Evolutionary conservation across 2,113 vertebrate species (phyloP).

Genomic region (Castor canadensis): DNA sequence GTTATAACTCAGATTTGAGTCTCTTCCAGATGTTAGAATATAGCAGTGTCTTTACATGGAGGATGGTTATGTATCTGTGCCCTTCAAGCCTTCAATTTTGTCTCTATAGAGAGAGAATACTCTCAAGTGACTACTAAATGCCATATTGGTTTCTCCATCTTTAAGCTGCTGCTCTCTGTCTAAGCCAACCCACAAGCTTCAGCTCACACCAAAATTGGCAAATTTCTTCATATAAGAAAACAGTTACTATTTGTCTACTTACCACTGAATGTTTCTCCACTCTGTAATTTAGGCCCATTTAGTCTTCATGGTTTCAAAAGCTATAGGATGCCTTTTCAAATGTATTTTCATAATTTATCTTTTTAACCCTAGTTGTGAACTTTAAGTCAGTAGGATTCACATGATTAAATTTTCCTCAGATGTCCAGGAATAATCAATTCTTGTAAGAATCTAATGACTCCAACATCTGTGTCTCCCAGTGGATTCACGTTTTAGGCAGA

Average conservation of each 20-base stretch:
- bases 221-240: not conserved
- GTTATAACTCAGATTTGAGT: not conserved
- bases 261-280: constrained; percentile 17
- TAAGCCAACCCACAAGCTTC: constrained; percentile 35
- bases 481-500: not conserved
- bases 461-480: not conserved
- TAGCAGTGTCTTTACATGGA: constrained; percentile 17
- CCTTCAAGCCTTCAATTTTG: not conserved
- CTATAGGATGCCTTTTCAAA: constrained; percentile 5
- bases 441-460: not conserved
- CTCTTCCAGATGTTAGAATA: not conserved
- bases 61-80: not conserved
- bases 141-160: not conserved
- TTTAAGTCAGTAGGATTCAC: not conserved
- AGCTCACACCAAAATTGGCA: constrained; percentile 1
- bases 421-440: not conserved
- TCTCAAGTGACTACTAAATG: not conserved
- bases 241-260: not conserved
- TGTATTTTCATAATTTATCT: not conserved
- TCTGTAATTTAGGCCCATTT: constrained; percentile 33
- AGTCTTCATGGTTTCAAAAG: not conserved
- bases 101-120: too few species aligned
- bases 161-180: not conserved
- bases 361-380: constrained; percentile 7
- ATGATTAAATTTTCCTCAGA: not conserved